These are phyloP conservation scores for Aphidius ervi DNA, from an alignment of 1,140 invertebrate species.

Conservation along the genomic window DNA sequence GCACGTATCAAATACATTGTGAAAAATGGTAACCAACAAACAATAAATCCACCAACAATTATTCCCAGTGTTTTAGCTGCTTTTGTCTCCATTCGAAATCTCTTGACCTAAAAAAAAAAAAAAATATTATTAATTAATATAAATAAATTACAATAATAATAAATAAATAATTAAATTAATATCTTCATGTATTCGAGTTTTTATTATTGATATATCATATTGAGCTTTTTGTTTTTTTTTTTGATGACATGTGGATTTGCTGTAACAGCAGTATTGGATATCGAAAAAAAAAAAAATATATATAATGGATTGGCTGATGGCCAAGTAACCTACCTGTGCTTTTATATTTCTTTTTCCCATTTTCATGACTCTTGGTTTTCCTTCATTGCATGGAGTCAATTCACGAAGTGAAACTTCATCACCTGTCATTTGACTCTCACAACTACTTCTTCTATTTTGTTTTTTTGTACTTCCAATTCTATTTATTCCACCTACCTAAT, in stretches of 20 bases:
- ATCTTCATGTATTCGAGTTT: neutral
- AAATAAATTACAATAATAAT: neutral
- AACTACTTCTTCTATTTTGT: slow-evolving; percentile 42
- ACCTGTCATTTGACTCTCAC: slow-evolving; percentile 43
- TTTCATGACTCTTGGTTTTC: slow-evolving; percentile 64
- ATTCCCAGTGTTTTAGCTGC: slow-evolving; percentile 91
- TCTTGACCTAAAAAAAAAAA: slow-evolving; percentile 59
- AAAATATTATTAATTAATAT: neutral
- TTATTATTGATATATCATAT: too few relatives aligned
- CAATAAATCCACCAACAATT: slow-evolving; percentile 89
- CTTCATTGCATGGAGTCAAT: slow-evolving; percentile 44
- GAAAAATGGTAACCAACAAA: slow-evolving; percentile 95
- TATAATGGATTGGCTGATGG: too few relatives aligned
- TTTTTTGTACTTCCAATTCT: slow-evolving; percentile 41
- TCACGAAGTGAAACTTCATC: slow-evolving; percentile 45
- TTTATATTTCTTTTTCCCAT: slow-evolving; percentile 85
- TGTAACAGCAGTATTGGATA: too few relatives aligned
- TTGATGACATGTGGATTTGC: too few relatives aligned
- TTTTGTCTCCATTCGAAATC: slow-evolving; percentile 88
- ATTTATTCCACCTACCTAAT: slow-evolving; percentile 40
- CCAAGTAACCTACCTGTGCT: slow-evolving; percentile 55
- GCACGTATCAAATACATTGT: slow-evolving; percentile 84
- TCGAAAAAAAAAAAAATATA: too few relatives aligned
- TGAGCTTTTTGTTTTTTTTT: too few relatives aligned
- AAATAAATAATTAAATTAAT: neutral